Evolutionary conservation across 1,140 invertebrate species (phyloP), one percentile per base, ranked within the genome.

Genomic region (Zelostemma sp.): DNA sequence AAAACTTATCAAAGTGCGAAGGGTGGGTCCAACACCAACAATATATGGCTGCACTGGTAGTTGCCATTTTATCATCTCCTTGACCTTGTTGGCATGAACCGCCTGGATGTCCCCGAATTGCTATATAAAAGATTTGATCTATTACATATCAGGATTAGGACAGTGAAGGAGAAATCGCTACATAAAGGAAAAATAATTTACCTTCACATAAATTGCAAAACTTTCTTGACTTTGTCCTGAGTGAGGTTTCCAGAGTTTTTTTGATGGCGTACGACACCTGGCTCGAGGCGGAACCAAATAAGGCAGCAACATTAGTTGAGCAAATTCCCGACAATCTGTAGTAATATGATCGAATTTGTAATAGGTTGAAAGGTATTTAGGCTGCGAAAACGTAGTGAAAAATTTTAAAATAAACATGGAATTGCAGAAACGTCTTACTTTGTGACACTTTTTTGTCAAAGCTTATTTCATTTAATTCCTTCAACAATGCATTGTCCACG

Each of bases 11-110:
- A 66, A 6, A 43, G 25, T 31, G 25, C 14, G 2, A 12, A 63
- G 28, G 1, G 57, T 59, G 4, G 31, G 1, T 35, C 68, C 68
- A 11, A 74, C 49, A 53, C 64, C 72, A 49, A 68, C 15, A 0
- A 71, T 61, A 16, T 68, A 74, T 12, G 68, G 64, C 33, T 74
- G 65, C 15, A 67, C 50, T 0, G 54, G 49, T n/a, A 71, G 65
- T 41, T 50, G 53, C 1, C 46, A 33, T 12, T 50, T 16, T 0
- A 8, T 12, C 60, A 71, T 51, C 43, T 62, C 49, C 2, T 65
- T 12, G 1, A 50, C 9, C 51, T 71, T 70, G n/a, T 61, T 6
- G 11, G 16, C 17, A 19, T 68, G 60, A 35, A 61, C 17, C 16
- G n/a, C 2, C 9, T 68, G 53, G 14, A 74, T 68, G 28, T 71